Percentiles rank a stretch among this genome's conserved stretches.
phyloP scores from a whole-genome alignment of 1,140 invertebrate genomes.

The Lamellibrachia luymesi region DNA sequence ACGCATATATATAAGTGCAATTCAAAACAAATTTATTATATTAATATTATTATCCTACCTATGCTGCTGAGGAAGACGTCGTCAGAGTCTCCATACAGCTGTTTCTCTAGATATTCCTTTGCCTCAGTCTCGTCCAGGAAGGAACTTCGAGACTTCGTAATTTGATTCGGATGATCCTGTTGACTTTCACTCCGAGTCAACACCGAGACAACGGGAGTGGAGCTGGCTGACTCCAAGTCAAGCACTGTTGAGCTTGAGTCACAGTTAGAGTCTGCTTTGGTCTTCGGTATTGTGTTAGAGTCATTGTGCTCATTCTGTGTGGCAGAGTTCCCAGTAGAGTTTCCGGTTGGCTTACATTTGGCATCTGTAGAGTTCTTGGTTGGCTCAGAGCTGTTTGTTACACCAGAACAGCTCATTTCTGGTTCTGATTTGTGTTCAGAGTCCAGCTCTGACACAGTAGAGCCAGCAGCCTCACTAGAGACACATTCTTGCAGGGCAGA shows the following conservation, averaged over 20 bases:
- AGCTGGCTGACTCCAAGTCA: background rate
- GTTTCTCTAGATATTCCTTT: slow-evolving; percentile 44
- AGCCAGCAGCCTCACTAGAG: background rate
- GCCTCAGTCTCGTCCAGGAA: slow-evolving; percentile 45
- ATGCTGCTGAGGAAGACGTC: background rate
- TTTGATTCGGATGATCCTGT: background rate
- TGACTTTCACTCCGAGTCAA: background rate
- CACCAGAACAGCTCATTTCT: background rate
- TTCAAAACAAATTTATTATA: background rate
- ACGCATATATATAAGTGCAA: no score
- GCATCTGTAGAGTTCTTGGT: background rate
- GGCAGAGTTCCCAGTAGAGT: no score
- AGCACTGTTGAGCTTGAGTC: background rate
- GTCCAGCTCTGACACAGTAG: background rate
- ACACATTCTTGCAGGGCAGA: background rate
- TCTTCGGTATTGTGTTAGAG: background rate
- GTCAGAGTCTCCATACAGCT: slow-evolving; percentile 32
- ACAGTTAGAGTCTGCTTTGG: background rate
- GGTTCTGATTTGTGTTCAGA: background rate
- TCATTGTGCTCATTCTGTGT: background rate
- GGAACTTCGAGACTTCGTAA: slow-evolving; percentile 14
- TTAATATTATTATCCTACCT: no score
- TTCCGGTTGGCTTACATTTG: no score
- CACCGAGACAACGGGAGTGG: background rate
- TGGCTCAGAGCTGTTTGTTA: background rate